phyloP scores from a whole-genome alignment of 1,140 invertebrate genomes.

The Macrocentrus cingulum region DNA sequence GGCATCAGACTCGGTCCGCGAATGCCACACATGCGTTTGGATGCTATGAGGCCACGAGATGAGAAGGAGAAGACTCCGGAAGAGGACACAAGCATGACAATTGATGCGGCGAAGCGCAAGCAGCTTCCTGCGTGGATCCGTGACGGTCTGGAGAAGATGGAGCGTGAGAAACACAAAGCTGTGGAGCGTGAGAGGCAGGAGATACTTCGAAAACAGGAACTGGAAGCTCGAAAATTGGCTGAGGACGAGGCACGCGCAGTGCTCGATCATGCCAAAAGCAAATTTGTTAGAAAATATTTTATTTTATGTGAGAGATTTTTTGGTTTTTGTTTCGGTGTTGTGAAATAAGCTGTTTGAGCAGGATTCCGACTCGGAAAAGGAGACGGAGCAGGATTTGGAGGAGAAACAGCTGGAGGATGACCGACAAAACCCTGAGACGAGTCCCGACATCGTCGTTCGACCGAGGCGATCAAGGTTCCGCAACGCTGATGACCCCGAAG shows the following conservation, averaged over 20 bases:
- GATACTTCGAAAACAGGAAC: constrained; percentile 65
- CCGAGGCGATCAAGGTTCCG: constrained; percentile 55
- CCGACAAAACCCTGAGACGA: constrained; percentile 42
- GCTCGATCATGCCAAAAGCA: constrained; percentile 72
- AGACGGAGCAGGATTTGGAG: constrained; percentile 55
- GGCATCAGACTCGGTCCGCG: constrained; percentile 43
- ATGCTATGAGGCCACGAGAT: constrained; percentile 45
- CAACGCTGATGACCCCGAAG: constrained; percentile 49
- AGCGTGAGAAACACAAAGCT: constrained; percentile 89
- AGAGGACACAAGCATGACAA: constrained; percentile 51
- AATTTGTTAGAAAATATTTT: constrained; percentile 75
- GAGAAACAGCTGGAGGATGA: constrained; percentile 35
- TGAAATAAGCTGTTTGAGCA: constrained; percentile 31
- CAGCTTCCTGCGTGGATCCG: constrained; percentile 94
- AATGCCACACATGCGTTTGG: constrained; percentile 44
- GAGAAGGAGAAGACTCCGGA: constrained; percentile 54
- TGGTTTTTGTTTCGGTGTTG: constrained; percentile 11
- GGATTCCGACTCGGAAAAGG: constrained; percentile 63
- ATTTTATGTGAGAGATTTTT: neutral
- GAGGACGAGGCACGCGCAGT: constrained; percentile 64
- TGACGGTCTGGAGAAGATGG: constrained; percentile 96
- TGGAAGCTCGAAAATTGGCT: constrained; percentile 64
- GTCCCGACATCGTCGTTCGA: constrained; percentile 49
- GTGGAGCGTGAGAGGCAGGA: constrained; percentile 76
- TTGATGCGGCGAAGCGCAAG: constrained; percentile 87